A percentile compares a stretch with the other conserved stretches of the same genome.
Evolutionary conservation across 2,797 vertebrate species (phyloP).

Genomic region (Margarornis squamiger): DNA sequence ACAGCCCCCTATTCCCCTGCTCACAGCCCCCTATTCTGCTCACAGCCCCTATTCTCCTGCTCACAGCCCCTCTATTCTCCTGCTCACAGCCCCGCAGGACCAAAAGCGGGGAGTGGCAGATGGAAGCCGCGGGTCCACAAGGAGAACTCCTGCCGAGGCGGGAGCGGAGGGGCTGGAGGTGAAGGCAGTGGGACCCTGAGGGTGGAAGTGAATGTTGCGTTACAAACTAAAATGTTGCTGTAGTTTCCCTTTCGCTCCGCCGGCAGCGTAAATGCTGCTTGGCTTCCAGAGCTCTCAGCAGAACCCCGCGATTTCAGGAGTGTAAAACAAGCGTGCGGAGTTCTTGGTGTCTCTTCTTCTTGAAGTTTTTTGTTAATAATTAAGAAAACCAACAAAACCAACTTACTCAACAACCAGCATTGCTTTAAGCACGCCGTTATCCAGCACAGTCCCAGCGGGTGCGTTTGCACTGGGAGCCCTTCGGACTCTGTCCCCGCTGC

Average conservation of each 20-base stretch:
- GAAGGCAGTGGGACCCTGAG: not conserved
- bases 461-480: not conserved
- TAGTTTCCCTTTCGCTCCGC: not conserved
- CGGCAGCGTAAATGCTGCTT: fast-evolving
- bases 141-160: not conserved
- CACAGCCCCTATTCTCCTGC: too few relatives aligned
- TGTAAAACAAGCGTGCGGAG: fast-evolving
- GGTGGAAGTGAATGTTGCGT: not conserved
- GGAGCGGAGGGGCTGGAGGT: not conserved
- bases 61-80: too few relatives aligned
- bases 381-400: too few relatives aligned
- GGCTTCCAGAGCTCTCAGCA: not conserved
- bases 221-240: fast-evolving
- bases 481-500: not conserved
- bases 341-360: not conserved
- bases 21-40: too few relatives aligned
- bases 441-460: not conserved
- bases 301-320: fast-evolving
- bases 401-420: not conserved
- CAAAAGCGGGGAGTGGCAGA: not conserved
- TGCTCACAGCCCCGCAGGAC: not conserved
- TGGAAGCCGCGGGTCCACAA: not conserved
- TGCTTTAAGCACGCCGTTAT: not conserved
- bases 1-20: too few relatives aligned
- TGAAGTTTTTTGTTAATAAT: not conserved